Percentiles rank a stretch among this genome's conserved stretches.
Evolutionary conservation across 2,888 invertebrate genomes (phyloP).

Genomic region (Gibbula magus): DNA sequence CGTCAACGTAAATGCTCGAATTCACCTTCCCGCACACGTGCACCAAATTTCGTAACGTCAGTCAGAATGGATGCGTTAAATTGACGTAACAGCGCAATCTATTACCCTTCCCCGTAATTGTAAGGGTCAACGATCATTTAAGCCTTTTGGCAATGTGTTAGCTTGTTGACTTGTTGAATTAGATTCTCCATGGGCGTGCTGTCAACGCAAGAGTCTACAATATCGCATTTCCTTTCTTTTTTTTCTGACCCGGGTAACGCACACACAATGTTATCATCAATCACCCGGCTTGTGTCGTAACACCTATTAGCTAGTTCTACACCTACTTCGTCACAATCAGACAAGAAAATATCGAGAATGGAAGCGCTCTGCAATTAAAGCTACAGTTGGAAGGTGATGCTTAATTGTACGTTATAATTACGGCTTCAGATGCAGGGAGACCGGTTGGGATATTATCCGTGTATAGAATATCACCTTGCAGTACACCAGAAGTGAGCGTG

Average conservation of each 20-base stretch:
- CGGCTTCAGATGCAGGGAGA: too few species aligned
- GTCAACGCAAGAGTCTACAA: not conserved
- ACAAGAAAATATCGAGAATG: too few species aligned
- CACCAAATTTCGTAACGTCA: not conserved
- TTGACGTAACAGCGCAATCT: not conserved
- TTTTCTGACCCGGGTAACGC: not conserved
- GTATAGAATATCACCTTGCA: too few species aligned
- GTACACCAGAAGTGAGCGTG: too few species aligned
- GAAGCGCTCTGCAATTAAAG: too few species aligned
- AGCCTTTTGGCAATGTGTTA: not conserved
- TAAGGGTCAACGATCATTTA: not conserved
- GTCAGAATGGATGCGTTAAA: not conserved
- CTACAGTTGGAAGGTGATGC: too few species aligned
- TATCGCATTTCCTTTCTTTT: not conserved
- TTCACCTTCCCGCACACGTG: not conserved
- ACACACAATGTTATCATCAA: not conserved
- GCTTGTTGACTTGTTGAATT: constrained; percentile 8
- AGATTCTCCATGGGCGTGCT: not conserved
- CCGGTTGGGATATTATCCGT: too few species aligned
- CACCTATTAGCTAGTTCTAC: not conserved
- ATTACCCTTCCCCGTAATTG: not conserved
- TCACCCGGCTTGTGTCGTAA: not conserved
- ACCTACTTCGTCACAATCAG: too few species aligned
- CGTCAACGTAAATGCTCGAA: not conserved
- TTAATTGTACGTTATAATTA: too few species aligned